A percentile compares a stretch with the other conserved stretches of the same genome.
These are phyloP conservation scores for Cryptosula pallasiana DNA, from an alignment of 2,888 invertebrate genomes.

Conservation along the genomic window DNA sequence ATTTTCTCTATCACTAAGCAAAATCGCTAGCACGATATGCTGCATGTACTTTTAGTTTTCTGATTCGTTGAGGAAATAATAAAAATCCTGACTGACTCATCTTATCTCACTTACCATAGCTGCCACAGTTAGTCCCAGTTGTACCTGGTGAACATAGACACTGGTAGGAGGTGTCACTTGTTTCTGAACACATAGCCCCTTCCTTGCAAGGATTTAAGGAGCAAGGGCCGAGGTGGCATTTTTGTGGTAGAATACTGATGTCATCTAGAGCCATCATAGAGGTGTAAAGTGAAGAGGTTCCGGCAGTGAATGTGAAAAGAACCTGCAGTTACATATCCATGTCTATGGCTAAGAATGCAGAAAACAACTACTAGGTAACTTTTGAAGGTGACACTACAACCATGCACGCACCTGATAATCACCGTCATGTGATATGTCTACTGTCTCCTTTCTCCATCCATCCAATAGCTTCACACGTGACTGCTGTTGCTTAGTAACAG, in stretches of 20 bases:
- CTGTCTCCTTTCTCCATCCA: slow-evolving; percentile 13
- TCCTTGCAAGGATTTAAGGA: background rate
- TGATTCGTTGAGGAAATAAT: too few species aligned
- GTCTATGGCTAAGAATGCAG: too few species aligned
- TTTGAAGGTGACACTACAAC: too few species aligned
- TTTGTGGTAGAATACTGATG: slow-evolving; percentile 9
- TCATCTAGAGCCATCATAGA: slow-evolving; percentile 13
- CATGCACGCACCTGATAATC: background rate
- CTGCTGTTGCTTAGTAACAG: background rate
- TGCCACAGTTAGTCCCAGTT: background rate
- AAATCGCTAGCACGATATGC: too few species aligned
- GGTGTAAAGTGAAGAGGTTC: background rate
- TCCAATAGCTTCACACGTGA: background rate
- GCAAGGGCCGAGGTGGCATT: background rate
- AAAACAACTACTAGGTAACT: too few species aligned
- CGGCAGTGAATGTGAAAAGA: background rate
- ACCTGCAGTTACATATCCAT: too few species aligned
- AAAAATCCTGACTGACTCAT: background rate
- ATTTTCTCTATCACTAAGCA: too few species aligned
- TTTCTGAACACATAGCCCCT: background rate
- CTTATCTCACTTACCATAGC: background rate
- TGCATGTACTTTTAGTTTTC: too few species aligned
- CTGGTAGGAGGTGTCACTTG: background rate
- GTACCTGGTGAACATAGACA: background rate
- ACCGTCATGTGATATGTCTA: background rate